Base-by-base conservation (phyloP, 2,888 invertebrate species). In the Oxyteleia sp. region DNA sequence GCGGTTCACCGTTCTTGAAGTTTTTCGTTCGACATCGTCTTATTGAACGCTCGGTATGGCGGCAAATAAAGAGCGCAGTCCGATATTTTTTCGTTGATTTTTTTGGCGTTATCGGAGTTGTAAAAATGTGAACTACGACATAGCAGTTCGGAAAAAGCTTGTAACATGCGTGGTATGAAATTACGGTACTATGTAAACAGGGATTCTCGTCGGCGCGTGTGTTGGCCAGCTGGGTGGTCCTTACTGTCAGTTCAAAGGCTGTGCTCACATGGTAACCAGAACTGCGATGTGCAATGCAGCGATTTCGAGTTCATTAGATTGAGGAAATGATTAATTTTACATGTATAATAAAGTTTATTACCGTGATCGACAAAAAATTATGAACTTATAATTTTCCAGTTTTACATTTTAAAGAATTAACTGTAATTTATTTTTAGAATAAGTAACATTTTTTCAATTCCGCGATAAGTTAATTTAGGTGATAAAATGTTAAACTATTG, bases 161-260 rank as follows among this genome's bases (percentile, higher is more conserved):
- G 76, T 84, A 87, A 88, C 91, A 92, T 91, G 91, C 90, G 91
- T 87, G 90, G 92, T 92, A 91, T 92, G 91, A 92, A 92, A 92
- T 92, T 91, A 92, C 92, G 87, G 89, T 92, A 92, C 91, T 89
- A 90, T 92, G 91, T 92, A 92, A 92, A 92, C 92, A 92, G 84
- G 87, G 89, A 87, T 88, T 89, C 89, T 89, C 87, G 92, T 91
- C 92, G 92, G 92, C 91, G 87, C 91, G 91, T 92, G 91, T 92
- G 92, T 92, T 91, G 90, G 87, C 91, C 86, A 89, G 89, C 85
- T 92, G 92, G 92, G 92, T 92, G 92, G 91, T 89, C 91, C 63
- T 66, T 63, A 59, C 53, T 68, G 69, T 63, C 53, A 78, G 78
- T 78, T 78, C 78, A 69, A 84, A 84, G 80, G 53, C 79, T 72